These are phyloP conservation scores for Synchiropus splendidus DNA, from an alignment of 2,113 vertebrate genomes.

Conservation along the genomic window DNA sequence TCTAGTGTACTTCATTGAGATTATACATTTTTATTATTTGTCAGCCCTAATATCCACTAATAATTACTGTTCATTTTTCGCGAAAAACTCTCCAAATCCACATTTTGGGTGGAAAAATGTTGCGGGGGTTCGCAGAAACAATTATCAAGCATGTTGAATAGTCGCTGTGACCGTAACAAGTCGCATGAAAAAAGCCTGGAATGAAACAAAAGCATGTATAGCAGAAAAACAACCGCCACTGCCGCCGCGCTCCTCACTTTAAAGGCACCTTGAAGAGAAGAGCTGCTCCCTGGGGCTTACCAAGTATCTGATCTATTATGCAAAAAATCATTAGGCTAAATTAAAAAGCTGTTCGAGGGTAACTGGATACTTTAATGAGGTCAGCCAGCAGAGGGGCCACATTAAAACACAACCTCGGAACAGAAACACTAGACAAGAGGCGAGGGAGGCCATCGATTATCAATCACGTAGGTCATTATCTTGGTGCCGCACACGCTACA, in stretches of 20 bases:
- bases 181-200: conserved; percentile 16
- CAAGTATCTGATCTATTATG: conserved; percentile 72
- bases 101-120: conserved; percentile 7
- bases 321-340: conserved; percentile 77
- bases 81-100: conserved; percentile 23
- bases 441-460: conserved; percentile 69
- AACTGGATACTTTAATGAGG: conserved; percentile 76
- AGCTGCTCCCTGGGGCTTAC: conserved; percentile 60
- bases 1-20: too few relatives aligned
- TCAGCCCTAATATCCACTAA: too few relatives aligned
- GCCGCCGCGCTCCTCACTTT: conserved; percentile 52
- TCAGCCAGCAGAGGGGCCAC: conserved; percentile 61
- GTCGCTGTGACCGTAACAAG: conserved; percentile 9
- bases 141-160: conserved; percentile 17
- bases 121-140: conserved; percentile 3
- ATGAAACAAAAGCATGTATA: conserved; percentile 41
- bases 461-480: conserved; percentile 70
- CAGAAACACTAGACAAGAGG: conserved; percentile 62
- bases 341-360: conserved; percentile 77
- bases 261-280: conserved; percentile 74
- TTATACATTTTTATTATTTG: too few relatives aligned
- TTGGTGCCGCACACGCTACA: conserved; percentile 23
- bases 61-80: conserved; percentile 12
- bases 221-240: conserved; percentile 49
- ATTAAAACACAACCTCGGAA: conserved; percentile 75